phyloP scores from a whole-genome alignment of 2,113 vertebrate genomes.

The Prunella himalayana region DNA sequence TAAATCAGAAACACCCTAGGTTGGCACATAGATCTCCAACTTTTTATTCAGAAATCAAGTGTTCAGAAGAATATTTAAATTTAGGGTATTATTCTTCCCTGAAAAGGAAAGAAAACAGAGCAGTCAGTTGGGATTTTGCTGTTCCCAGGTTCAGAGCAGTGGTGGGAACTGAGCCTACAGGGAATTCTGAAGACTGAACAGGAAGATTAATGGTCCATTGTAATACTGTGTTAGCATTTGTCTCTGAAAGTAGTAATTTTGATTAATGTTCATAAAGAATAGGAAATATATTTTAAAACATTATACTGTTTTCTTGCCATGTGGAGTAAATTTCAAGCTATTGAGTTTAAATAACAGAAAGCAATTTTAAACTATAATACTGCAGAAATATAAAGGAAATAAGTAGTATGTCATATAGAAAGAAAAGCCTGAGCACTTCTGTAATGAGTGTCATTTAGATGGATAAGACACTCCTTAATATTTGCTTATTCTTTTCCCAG shows the following conservation, averaged over 20 bases:
- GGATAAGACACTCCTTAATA: not conserved
- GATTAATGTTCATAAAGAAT: not conserved
- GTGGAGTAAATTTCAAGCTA: not conserved
- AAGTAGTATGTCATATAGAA: not conserved
- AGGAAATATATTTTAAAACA: not conserved
- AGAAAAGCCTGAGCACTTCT: not conserved
- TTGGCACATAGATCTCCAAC: not conserved
- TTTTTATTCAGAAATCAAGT: not conserved
- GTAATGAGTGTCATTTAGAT: not conserved
- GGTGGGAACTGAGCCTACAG: not conserved
- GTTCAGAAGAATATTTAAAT: not conserved
- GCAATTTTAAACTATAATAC: not conserved
- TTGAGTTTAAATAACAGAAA: not conserved
- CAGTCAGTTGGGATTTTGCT: not conserved
- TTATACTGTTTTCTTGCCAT: not conserved
- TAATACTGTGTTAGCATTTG: not conserved
- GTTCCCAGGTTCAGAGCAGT: not conserved
- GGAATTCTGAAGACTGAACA: not conserved
- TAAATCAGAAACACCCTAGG: not conserved
- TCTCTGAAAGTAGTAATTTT: not conserved
- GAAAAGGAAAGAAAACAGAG: not conserved
- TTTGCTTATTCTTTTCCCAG: not conserved
- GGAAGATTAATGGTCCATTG: not conserved
- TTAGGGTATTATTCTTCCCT: not conserved
- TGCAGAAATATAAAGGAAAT: not conserved